Evolutionary conservation across 1,140 invertebrate genomes (phyloP).

Genomic region (Lepidurus apus): DNA sequence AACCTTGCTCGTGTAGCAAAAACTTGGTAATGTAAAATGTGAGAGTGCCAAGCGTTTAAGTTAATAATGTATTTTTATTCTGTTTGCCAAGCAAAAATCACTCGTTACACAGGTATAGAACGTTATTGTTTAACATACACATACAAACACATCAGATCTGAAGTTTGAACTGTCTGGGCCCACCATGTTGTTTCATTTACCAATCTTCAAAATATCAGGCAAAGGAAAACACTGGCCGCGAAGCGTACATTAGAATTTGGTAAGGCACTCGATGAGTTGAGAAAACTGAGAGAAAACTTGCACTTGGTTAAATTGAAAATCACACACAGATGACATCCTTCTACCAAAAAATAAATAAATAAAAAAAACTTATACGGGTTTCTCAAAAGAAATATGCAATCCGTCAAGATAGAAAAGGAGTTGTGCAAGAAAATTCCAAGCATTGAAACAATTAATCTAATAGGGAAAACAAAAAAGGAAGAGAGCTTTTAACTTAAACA

Average conservation of each 20-base stretch:
- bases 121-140: neutral
- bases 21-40: too few species aligned
- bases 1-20: too few species aligned
- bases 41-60: too few species aligned
- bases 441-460: neutral
- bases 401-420: neutral
- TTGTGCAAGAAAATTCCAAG: neutral
- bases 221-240: neutral
- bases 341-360: too few species aligned
- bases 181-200: too few species aligned
- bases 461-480: neutral
- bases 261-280: neutral
- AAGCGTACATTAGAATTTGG: neutral
- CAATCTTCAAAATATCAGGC: neutral
- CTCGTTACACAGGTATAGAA: neutral
- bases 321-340: neutral
- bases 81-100: conserved; percentile 3
- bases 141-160: neutral
- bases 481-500: neutral
- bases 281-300: neutral
- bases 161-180: neutral
- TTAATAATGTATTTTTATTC: neutral
- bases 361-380: neutral
- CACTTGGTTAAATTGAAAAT: neutral
- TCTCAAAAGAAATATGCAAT: neutral